These are phyloP conservation scores for Parapristionchus giblindavisi DNA, from an alignment of 2,888 invertebrate species.

Conservation along the genomic window DNA sequence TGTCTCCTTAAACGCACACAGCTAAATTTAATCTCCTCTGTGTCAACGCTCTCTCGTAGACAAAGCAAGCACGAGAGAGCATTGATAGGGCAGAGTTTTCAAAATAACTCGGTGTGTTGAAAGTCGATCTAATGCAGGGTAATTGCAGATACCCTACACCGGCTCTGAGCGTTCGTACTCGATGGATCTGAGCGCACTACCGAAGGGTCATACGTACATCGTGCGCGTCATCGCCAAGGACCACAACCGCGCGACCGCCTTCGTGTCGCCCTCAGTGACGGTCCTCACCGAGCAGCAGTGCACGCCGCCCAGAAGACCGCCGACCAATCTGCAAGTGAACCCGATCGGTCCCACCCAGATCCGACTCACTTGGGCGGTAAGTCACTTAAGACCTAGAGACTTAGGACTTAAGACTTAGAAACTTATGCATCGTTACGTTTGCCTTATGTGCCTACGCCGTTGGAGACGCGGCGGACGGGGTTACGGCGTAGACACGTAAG, in stretches of 20 bases:
- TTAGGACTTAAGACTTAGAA: neutral
- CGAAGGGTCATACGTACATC: slow-evolving; percentile 62
- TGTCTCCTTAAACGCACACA: neutral
- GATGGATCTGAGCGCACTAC: slow-evolving; percentile 63
- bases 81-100: too few species aligned
- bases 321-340: slow-evolving; percentile 58
- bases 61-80: too few species aligned
- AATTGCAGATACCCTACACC: slow-evolving; percentile 53
- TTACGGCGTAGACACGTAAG: too few species aligned
- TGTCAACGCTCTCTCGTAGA: too few species aligned
- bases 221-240: slow-evolving; percentile 48
- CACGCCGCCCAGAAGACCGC: slow-evolving; percentile 60
- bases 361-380: slow-evolving; percentile 65
- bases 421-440: too few species aligned
- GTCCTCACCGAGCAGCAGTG: slow-evolving; percentile 61
- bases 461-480: too few species aligned
- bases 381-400: neutral
- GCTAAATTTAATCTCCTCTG: too few species aligned
- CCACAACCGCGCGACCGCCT: slow-evolving; percentile 62
- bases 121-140: too few species aligned
- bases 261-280: slow-evolving; percentile 64
- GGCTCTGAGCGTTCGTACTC: slow-evolving; percentile 69
- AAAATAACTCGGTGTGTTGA: too few species aligned
- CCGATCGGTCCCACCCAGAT: slow-evolving; percentile 68
- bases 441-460: too few species aligned